Base-by-base conservation (phyloP, 2,113 vertebrate species). In the Monopterus albus region DNA sequence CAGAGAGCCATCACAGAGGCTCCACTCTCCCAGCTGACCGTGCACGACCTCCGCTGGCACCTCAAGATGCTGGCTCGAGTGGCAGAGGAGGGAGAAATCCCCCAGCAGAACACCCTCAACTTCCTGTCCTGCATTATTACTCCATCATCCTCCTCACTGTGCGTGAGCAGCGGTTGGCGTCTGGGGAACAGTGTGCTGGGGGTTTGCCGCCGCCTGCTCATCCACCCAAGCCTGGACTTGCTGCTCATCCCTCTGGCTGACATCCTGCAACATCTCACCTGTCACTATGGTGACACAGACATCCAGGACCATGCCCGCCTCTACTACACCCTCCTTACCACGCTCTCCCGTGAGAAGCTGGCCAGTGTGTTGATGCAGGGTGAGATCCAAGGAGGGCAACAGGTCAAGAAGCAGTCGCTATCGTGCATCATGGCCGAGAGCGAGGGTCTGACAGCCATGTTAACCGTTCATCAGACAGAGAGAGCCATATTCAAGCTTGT, bases 251-350 rank as follows among this genome's bases (percentile, higher is more conserved):
- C 89, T 18, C 85, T 96, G 78, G 93, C 93, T 0, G 91, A 95
- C 53, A 71, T 96, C 60, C 86, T 97, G 60, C 95, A 95, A 76
- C 85, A 86, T 4, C 78, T 96, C 26, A 69, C 90, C 47, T 58
- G 82, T 26, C 58, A 58, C 69, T 94, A 95, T 4, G 90, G 90
- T 1, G 94, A 96, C 82, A 91, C 92, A 0, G 96, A 96, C n/a
- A 88, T 95, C 29, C 92, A 90, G 49, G 95, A 96, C 72, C 95
- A 91, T 0, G 95, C 94, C 9, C 93, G 94, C 10, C 93, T 97
- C 14, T 97, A 97, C 86, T 96, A 95, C 78, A 82, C 92, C 5
- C 88, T 97, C n/a, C 92, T 96, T 45, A 92, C 93, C 35, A 95
- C 94, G 0, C 88, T 96, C 33, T 93, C 94, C 0, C 50, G 50